These are phyloP conservation scores for Bos javanicus DNA, from an alignment of 2,113 vertebrate genomes.

Conservation along the genomic window DNA sequence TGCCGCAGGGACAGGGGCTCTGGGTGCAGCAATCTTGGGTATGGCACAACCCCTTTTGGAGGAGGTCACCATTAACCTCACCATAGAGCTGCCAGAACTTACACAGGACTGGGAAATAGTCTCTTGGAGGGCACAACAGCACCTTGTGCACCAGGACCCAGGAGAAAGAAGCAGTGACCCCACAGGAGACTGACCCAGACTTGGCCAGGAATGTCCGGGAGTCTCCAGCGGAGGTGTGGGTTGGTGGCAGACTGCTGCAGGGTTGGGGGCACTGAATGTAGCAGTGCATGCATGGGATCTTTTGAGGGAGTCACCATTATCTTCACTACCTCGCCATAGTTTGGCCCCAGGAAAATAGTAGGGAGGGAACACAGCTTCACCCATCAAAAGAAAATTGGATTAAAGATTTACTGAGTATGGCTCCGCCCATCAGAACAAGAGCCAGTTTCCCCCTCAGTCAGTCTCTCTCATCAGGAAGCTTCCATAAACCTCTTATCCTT, in stretches of 20 bases:
- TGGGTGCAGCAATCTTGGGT: neutral
- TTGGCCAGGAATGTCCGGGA: fast-evolving
- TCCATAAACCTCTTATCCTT: neutral
- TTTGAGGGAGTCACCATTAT: neutral
- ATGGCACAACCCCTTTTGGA: neutral
- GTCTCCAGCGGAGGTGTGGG: fast-evolving
- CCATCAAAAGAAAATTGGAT: neutral
- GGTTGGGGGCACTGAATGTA: neutral
- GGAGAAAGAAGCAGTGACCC: neutral
- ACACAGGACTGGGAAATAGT: neutral
- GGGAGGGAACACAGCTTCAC: neutral
- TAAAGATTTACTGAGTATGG: neutral
- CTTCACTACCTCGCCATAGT: neutral
- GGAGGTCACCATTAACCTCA: neutral
- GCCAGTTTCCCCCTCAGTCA: neutral
- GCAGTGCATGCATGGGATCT: neutral
- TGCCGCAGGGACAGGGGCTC: fast-evolving
- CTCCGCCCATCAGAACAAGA: neutral
- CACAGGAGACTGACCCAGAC: neutral
- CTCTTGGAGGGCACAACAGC: neutral
- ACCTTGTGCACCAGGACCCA: neutral
- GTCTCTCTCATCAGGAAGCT: neutral
- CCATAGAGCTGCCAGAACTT: neutral
- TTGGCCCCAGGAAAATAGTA: neutral
- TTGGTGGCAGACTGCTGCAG: neutral